Percentiles rank a stretch among this genome's conserved stretches.
phyloP scores from a whole-genome alignment of 2,113 vertebrate genomes.

The Thunnus thynnus region DNA sequence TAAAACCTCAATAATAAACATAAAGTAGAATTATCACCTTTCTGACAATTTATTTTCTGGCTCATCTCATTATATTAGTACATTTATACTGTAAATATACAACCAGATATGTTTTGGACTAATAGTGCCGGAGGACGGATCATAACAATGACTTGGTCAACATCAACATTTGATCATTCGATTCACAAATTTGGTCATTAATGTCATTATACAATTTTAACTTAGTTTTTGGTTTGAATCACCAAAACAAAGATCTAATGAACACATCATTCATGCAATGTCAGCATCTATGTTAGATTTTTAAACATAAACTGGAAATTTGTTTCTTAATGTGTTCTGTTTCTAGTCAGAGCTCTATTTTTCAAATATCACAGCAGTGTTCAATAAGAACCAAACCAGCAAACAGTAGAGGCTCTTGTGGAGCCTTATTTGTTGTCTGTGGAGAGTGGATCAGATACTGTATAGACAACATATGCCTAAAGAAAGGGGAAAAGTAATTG shows the following conservation, averaged over 20 bases:
- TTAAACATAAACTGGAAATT: no score
- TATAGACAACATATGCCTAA: background rate
- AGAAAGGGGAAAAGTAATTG: slow-evolving; percentile 7
- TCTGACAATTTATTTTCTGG: background rate
- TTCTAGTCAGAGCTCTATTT: no score
- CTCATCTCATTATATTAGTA: slow-evolving; percentile 2
- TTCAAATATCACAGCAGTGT: no score
- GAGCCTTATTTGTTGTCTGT: background rate
- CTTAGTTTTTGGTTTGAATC: background rate
- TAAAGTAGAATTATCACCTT: no score
- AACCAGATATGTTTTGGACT: background rate
- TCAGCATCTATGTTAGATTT: no score
- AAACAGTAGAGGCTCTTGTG: background rate
- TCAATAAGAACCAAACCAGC: background rate
- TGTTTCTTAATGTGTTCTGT: no score
- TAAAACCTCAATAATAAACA: no score
- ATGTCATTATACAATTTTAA: background rate
- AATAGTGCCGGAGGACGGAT: slow-evolving; percentile 7
- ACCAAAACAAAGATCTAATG: no score
- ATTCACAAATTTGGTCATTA: background rate
- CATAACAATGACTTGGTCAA: background rate
- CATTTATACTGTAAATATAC: background rate
- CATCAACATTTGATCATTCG: background rate
- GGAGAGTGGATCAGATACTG: background rate
- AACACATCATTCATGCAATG: no score